Evolutionary conservation across 2,113 vertebrate species (phyloP).

Genomic region (Hyla sarda): DNA sequence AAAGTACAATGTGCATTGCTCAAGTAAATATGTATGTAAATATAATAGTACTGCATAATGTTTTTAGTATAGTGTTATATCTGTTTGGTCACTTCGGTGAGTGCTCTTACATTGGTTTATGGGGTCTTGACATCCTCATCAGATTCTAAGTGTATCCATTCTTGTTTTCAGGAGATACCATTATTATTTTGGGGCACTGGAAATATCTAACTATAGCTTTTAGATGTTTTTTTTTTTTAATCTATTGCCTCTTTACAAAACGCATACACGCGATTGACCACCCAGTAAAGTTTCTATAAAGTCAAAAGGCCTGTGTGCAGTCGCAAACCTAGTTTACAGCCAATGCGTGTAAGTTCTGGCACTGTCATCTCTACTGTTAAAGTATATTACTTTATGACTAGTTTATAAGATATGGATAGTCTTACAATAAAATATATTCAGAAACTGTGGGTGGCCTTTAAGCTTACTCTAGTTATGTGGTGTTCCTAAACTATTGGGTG

Average conservation of each 20-base stretch:
- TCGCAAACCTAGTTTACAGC: not conserved
- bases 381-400: not conserved
- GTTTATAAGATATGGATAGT: not conserved
- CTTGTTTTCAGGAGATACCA: too few species aligned
- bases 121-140: too few species aligned
- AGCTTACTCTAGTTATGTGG: not conserved
- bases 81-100: too few species aligned
- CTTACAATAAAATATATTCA: not conserved
- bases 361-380: not conserved
- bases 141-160: too few species aligned
- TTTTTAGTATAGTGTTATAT: too few species aligned
- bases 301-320: not conserved
- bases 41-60: not conserved
- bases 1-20: not conserved
- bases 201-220: too few species aligned
- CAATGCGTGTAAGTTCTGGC: not conserved
- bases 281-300: not conserved
- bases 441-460: not conserved
- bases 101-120: not conserved
- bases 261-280: not conserved
- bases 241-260: not conserved
- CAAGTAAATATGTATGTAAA: not conserved
- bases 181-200: too few species aligned
- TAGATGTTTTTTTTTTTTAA: not conserved
- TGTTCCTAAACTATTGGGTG: not conserved